phyloP scores from a whole-genome alignment of 2,797 vertebrate species.

The Leucoraja ocellata region DNA sequence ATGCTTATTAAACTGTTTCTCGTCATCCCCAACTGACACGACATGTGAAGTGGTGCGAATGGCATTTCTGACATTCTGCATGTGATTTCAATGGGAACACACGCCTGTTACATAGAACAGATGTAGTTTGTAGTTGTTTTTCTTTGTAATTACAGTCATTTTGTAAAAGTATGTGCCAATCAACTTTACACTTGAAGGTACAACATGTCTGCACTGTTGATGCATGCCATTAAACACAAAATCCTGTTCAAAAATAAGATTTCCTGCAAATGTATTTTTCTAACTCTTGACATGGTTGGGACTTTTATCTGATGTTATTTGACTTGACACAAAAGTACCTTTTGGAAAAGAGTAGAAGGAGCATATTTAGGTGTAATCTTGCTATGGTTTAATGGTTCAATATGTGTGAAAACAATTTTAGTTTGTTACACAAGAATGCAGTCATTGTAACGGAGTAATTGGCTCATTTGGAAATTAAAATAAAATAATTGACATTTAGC shows the following conservation, averaged over 20 bases:
- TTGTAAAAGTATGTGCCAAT: conserved; percentile 95
- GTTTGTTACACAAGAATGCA: not conserved
- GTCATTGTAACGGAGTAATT: not conserved
- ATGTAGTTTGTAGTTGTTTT: conserved; percentile 87
- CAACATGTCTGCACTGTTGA: conserved; percentile 45
- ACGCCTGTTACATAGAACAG: conserved; percentile 82
- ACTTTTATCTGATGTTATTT: not conserved
- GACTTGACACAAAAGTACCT: not conserved
- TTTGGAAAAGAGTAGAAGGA: not conserved
- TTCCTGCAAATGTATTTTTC: not conserved
- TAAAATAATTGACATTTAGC: not conserved
- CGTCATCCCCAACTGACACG: conserved; percentile 59
- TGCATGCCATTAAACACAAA: not conserved
- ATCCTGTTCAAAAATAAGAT: not conserved
- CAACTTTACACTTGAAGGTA: conserved; percentile 68
- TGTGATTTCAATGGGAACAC: conserved; percentile 54
- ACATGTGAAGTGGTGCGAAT: conserved; percentile 50
- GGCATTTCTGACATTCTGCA: conserved; percentile 68
- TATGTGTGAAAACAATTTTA: not conserved
- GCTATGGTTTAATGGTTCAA: not conserved
- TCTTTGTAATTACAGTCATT: conserved; percentile 97
- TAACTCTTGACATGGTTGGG: not conserved
- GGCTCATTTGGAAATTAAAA: not conserved
- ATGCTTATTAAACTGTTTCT: conserved; percentile 90
- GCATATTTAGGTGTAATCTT: too few species aligned